Conservation (phyloP, 2,113 vertebrate genomes). For the Cavia porcellus region DNA sequence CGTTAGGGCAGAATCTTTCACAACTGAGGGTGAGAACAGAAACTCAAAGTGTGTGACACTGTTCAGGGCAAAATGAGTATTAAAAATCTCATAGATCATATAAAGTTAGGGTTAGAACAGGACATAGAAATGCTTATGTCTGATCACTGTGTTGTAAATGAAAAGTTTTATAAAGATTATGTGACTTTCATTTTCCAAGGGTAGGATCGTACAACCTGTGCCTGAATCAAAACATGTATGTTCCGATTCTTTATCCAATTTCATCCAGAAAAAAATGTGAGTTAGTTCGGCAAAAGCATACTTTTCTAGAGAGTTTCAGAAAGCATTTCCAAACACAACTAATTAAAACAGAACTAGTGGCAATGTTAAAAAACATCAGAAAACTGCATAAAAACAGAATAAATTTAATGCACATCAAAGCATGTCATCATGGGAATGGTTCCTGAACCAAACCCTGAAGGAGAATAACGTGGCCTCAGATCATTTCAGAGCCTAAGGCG, state of each 20-base stretch:
- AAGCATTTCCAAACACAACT: slow-evolving; percentile 60
- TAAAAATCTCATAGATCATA: not conserved
- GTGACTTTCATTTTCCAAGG: not conserved
- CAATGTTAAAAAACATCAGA: slow-evolving; percentile 63
- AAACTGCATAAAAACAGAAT: slow-evolving; percentile 74
- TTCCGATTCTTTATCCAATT: slow-evolving; percentile 32
- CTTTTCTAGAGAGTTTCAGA: slow-evolving; percentile 26
- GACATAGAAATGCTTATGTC: not conserved
- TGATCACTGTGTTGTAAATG: not conserved
- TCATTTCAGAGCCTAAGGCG: slow-evolving; percentile 71
- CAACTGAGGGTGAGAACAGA: not conserved
- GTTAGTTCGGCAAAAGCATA: slow-evolving; percentile 18
- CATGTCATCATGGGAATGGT: slow-evolving; percentile 63
- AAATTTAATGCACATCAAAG: slow-evolving; percentile 77
- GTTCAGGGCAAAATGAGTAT: not conserved
- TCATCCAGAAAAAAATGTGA: slow-evolving; percentile 40
- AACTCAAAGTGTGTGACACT: not conserved
- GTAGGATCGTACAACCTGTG: not conserved
- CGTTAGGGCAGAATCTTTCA: not conserved
- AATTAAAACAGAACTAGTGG: slow-evolving; percentile 76
- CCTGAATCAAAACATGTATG: not conserved
- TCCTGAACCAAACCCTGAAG: slow-evolving; percentile 70
- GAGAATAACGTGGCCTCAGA: slow-evolving; percentile 68
- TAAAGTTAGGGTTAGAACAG: not conserved
- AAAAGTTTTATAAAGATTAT: not conserved